Conservation (phyloP, 2,113 vertebrate genomes). For the Etheostoma cragini region DNA sequence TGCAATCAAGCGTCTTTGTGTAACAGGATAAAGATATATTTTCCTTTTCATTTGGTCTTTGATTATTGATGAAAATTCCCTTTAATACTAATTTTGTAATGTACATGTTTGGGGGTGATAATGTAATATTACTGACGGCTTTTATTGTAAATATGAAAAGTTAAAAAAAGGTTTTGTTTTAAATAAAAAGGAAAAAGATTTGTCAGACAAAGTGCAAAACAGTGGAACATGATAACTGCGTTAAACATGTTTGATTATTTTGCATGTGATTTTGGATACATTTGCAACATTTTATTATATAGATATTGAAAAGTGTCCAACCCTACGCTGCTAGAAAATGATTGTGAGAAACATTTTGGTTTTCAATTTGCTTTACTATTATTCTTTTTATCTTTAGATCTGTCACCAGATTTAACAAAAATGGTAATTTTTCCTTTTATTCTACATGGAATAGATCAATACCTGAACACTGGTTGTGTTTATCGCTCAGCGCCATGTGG, state of each 20-base stretch:
- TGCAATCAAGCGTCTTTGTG: conserved; percentile 9
- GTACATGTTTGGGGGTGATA: background rate
- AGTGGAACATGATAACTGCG: background rate
- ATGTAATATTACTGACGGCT: background rate
- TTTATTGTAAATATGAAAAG: background rate
- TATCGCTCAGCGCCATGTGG: no score
- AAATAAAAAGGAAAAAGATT: background rate
- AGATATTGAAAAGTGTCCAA: background rate
- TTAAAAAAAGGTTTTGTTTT: background rate
- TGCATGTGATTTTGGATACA: background rate
- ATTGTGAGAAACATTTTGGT: background rate
- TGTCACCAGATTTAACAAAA: background rate
- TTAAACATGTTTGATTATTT: background rate
- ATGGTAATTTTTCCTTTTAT: background rate
- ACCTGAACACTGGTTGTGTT: background rate
- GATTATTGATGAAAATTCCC: background rate
- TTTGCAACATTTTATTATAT: no score
- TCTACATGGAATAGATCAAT: background rate
- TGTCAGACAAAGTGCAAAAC: background rate
- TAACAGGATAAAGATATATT: background rate
- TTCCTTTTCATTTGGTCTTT: background rate
- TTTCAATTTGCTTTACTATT: background rate
- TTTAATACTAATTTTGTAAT: background rate
- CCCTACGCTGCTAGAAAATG: no score
- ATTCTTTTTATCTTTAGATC: background rate